Evolutionary conservation across 2,888 invertebrate genomes (phyloP), one percentile per base, ranked within the genome.

Genomic region (Drosophila buzzatii): DNA sequence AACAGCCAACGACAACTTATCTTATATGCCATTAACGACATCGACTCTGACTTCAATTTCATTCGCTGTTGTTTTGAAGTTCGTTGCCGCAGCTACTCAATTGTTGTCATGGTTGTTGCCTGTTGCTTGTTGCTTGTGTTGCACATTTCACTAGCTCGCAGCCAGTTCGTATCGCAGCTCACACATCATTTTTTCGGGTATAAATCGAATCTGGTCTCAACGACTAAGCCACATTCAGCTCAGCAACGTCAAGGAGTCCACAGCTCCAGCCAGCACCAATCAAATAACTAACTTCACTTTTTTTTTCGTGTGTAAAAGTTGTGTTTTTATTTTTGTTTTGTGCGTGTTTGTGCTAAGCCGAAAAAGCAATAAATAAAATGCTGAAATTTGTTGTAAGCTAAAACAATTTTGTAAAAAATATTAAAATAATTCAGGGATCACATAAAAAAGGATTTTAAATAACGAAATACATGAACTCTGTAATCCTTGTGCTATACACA

Each of bases 191-290:
- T 71, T 76, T 76, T 76, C 56, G 78, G 89, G 91, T 92, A 92
- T 92, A 92, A 93, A 92, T 93, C 92, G 91, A 90, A 92, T 92
- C 92, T 92, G 91, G 93, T 90, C 91, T 81, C 90, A 89, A 83
- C 76, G 70, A 65, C 65, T 75, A 67, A 85, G 88, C 82, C 90
- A 91, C 93, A 92, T 91, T 92, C 92, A 90, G 83, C 89, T 74
- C 79, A 81, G 71, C 79, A 83, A 72, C 90, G 89, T 86, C 89
- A 84, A 86, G 82, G 89, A 82, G 90, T 67, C 69, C 60, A 62
- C 81, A 88, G 81, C 85, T 84, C 59, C 31, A 49, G 62, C 39
- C 31, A 49, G 62, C 39, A 39, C 23, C 16, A 9, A 6, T 39
- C n/a, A 16, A 16, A n/a, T 4, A 52, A 41, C 47, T 23, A 27